These are phyloP conservation scores for Cephalopterus ornatus DNA, from an alignment of 2,113 vertebrate genomes.

Conservation along the genomic window DNA sequence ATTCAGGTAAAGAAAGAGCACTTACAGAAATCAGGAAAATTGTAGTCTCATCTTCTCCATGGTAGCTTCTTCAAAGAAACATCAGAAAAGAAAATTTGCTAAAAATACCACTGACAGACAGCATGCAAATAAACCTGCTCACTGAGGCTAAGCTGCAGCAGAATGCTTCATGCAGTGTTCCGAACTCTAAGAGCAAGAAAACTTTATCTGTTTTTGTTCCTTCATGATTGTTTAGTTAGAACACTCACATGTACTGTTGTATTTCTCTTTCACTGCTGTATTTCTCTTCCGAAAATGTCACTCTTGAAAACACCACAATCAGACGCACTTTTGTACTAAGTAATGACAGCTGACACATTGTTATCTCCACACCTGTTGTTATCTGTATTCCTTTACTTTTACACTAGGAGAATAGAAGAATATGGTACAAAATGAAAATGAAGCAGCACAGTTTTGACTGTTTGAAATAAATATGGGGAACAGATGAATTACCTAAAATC, in stretches of 20 bases:
- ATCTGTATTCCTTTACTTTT: neutral
- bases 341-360: neutral
- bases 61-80: neutral
- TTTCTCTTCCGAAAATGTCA: neutral
- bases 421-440: neutral
- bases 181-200: neutral
- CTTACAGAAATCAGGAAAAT: neutral
- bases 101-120: neutral
- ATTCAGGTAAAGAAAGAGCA: neutral
- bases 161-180: neutral
- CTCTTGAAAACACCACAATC: neutral
- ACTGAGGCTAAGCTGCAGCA: neutral
- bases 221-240: neutral
- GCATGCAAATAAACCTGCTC: neutral
- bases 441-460: neutral
- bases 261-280: neutral
- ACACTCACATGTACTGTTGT: neutral
- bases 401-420: neutral
- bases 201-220: neutral
- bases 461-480: neutral
- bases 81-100: neutral
- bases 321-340: neutral
- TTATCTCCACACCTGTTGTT: neutral
- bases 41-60: neutral
- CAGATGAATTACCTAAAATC: neutral